A percentile compares a stretch with the other conserved stretches of the same genome.
Evolutionary conservation across 2,888 invertebrate species (phyloP).

Genomic region (Anoncus sp.): DNA sequence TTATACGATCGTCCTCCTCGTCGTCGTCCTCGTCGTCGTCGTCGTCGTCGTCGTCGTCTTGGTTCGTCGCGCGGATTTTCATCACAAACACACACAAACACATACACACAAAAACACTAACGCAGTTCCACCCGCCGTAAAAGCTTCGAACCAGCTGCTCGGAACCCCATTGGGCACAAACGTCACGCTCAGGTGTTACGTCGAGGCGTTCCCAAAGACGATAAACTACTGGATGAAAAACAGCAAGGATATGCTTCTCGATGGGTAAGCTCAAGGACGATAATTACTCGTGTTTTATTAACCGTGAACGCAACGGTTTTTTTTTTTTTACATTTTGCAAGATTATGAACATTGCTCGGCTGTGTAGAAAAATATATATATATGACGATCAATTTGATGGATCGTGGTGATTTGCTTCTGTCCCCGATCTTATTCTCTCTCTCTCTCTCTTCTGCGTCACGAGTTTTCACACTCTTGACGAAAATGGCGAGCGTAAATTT

Average conservation of each 20-base stretch:
- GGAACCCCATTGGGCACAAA: slow-evolving; percentile 94
- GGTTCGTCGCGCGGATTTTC: slow-evolving; percentile 24
- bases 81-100: slow-evolving; percentile 10
- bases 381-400: too few relatives aligned
- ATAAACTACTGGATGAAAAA: slow-evolving; percentile 93
- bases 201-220: slow-evolving; percentile 92
- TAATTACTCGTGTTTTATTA: slow-evolving; percentile 38
- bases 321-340: not conserved
- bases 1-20: slow-evolving; percentile 60
- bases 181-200: slow-evolving; percentile 93
- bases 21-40: slow-evolving; percentile 57
- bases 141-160: slow-evolving; percentile 94
- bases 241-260: slow-evolving; percentile 77
- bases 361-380: too few relatives aligned
- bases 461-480: too few relatives aligned
- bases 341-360: too few relatives aligned
- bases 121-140: slow-evolving; percentile 94
- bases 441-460: too few relatives aligned
- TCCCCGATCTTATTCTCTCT: too few relatives aligned
- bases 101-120: slow-evolving; percentile 53
- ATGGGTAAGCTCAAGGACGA: slow-evolving; percentile 76
- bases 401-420: too few relatives aligned
- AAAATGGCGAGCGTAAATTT: too few relatives aligned
- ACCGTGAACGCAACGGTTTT: not conserved
- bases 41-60: slow-evolving; percentile 44